Evolutionary conservation across 2,113 vertebrate species (phyloP), one percentile per base, ranked within the genome.

Genomic region (Vulpes ferrilata): DNA sequence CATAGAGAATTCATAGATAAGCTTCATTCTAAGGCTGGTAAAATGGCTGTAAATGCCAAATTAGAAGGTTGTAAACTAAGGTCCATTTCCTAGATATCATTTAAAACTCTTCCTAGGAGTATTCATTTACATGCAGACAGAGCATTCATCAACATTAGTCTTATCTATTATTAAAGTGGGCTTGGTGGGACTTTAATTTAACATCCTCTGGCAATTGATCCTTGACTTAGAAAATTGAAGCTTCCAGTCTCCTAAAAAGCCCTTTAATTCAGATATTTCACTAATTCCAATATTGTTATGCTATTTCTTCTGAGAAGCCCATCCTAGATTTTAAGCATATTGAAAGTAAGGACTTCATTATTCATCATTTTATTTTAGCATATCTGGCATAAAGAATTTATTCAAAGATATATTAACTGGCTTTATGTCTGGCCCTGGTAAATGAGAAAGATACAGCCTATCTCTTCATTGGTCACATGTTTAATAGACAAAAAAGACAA

Each of bases 211-310:
- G 19, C 48, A 55, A 76, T 48, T 81, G 60, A 43, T 35, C 35
- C 43, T 89, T 81, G 65, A 92, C 16, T 87, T 43, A 65, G 71
- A 62, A 94, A 96, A 74, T 0, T 87, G 53, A 88, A 87, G 55
- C 48, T 48, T 93, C 11, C 43, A 23, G 30, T 48, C 30, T 88
- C 82, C 35, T 53, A 4, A 64, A 91, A 84, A 78, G 43, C 17
- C 32, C n/a, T 93, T 93, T 79, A 80, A 74, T 95, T 96, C 64
- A 84, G 48, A 43, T 22, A 96, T 80, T 79, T 92, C 16, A 87
- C 73, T 88, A 64, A 92, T 71, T 84, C n/a, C 71, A 62, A 74
- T 38, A 67, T 22, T 30, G 78, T 60, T 23, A 2, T 7, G 20
- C 15, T 25, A 32, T 25, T 57, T 90, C n/a, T 67, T 13, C 51